These are phyloP conservation scores for Nemapogon koenigi DNA, from an alignment of 2,888 invertebrate genomes.

Conservation along the genomic window DNA sequence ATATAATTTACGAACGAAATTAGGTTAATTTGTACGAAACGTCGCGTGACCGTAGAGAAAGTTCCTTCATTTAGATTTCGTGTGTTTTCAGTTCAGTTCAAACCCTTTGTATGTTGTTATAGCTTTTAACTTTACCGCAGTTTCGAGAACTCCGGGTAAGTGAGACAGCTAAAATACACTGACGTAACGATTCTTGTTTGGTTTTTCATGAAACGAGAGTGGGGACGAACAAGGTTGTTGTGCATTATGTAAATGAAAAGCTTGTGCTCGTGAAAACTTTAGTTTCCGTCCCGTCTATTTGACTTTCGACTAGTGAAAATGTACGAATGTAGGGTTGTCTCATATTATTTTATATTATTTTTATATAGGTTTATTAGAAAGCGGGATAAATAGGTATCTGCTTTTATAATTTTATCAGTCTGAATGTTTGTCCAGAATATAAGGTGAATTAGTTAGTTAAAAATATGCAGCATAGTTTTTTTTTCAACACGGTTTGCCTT, in stretches of 20 bases:
- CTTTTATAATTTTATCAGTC: too few relatives aligned
- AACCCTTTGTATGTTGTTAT: constrained; percentile 1
- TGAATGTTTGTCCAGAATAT: too few relatives aligned
- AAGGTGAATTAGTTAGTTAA: too few relatives aligned
- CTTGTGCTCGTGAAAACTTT: constrained; percentile 19
- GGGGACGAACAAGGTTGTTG: neutral
- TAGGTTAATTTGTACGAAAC: too few relatives aligned
- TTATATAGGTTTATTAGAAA: too few relatives aligned
- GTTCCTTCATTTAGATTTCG: constrained; percentile 21
- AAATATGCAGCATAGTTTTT: too few relatives aligned
- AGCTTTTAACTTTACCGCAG: constrained; percentile 2
- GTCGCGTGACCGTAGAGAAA: constrained; percentile 41
- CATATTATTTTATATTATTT: too few relatives aligned
- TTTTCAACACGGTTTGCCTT: too few relatives aligned
- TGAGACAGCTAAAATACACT: constrained; percentile 6
- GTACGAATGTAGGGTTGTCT: too few relatives aligned
- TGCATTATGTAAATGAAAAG: constrained; percentile 52
- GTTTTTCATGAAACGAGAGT: constrained; percentile 2
- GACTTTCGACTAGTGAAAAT: neutral
- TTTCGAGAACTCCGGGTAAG: neutral
- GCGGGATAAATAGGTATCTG: too few relatives aligned
- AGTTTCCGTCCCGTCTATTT: too few relatives aligned
- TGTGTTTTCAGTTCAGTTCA: constrained; percentile 26
- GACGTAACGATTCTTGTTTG: constrained; percentile 2
- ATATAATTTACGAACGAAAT: too few relatives aligned